These are phyloP conservation scores for Tineola bisselliella DNA, from an alignment of 2,888 invertebrate species.

Conservation along the genomic window DNA sequence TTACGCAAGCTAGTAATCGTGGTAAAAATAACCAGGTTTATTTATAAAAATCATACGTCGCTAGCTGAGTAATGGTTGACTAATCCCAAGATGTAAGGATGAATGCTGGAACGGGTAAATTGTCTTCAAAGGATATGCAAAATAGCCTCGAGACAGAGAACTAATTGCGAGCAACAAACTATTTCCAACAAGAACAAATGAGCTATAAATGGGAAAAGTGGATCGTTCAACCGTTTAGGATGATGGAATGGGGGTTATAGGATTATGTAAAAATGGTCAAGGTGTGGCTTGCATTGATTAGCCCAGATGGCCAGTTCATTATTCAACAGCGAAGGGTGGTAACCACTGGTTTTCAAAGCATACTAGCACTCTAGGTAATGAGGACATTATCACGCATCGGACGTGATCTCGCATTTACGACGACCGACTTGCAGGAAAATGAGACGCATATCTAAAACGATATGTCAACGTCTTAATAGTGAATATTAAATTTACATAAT, in stretches of 20 bases:
- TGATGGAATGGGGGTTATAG: neutral
- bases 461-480: neutral
- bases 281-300: conserved; percentile 36
- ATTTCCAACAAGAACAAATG: conserved; percentile 2
- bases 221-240: conserved; percentile 1
- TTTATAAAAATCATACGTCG: neutral
- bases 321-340: conserved; percentile 45
- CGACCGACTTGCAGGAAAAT: neutral
- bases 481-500: neutral
- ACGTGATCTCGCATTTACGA: neutral
- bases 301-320: conserved; percentile 44
- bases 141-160: conserved; percentile 7
- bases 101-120: conserved; percentile 5
- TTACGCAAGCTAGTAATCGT: neutral
- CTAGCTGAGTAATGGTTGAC: neutral
- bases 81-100: neutral
- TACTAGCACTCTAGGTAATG: conserved; percentile 19
- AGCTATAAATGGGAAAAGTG: neutral
- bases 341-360: conserved; percentile 32
- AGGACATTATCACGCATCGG: conserved; percentile 1
- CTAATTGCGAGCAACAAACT: conserved; percentile 4
- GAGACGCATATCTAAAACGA: neutral
- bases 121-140: conserved; percentile 11
- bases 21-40: neutral
- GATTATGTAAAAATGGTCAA: neutral